A percentile compares a stretch with the other conserved stretches of the same genome.
Conservation (phyloP, 2,113 vertebrate species). For the Egretta garzetta region DNA sequence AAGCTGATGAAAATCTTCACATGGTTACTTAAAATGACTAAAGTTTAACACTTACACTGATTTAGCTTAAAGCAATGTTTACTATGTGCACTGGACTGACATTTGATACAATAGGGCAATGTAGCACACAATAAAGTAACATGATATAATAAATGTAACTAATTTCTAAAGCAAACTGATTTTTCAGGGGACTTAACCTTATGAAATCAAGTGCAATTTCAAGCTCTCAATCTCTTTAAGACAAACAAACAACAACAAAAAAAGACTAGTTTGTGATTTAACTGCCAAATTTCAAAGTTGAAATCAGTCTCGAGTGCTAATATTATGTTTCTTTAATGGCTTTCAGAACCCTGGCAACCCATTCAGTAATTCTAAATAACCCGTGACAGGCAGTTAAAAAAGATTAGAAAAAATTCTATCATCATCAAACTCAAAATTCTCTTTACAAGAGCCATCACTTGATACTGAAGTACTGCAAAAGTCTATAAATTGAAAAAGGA, state of each 20-base stretch:
- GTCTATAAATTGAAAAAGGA: neutral
- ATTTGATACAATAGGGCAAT: neutral
- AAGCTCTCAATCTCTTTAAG: neutral
- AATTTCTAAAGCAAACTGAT: neutral
- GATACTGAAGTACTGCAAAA: neutral
- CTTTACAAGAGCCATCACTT: neutral
- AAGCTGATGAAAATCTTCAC: neutral
- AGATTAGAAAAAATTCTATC: neutral
- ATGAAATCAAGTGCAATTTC: neutral
- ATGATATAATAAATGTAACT: neutral
- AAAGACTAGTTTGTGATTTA: neutral
- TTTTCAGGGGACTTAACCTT: neutral
- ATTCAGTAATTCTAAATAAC: neutral
- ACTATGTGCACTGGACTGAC: neutral
- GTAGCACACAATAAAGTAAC: neutral
- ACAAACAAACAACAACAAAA: no score
- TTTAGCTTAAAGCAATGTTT: neutral
- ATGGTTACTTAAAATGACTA: neutral
- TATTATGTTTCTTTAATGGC: neutral
- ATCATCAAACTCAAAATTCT: neutral
- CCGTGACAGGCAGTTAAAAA: neutral
- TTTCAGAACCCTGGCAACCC: neutral
- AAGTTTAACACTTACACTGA: neutral
- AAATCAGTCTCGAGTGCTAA: neutral
- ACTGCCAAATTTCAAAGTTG: neutral